Evolutionary conservation across 1,140 invertebrate species (phyloP).

Genomic region (Tetraneura akinire): DNA sequence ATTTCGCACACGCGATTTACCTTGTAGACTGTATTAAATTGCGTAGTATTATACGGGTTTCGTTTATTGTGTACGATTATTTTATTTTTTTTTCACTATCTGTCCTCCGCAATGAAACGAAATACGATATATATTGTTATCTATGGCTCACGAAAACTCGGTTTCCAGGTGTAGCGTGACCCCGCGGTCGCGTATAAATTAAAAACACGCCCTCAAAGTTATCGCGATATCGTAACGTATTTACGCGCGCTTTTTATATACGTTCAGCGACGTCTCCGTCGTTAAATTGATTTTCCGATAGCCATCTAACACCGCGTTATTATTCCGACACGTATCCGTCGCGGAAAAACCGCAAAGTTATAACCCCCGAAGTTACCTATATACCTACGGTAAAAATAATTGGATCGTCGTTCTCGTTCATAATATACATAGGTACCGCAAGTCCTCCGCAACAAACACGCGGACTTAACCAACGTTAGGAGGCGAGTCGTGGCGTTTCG

Average conservation of each 20-base stretch:
- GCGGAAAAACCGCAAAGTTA: no score
- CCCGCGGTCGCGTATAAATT: background rate
- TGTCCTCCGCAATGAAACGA: no score
- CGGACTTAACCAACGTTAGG: no score
- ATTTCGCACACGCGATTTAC: no score
- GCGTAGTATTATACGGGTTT: no score
- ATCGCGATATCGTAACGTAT: no score
- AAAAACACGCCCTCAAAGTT: conserved; percentile 23
- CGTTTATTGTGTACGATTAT: no score
- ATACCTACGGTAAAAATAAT: background rate
- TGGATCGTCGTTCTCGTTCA: conserved; percentile 22
- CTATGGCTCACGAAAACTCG: conserved; percentile 20
- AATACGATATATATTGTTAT: no score
- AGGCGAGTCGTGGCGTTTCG: background rate
- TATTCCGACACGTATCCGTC: conserved; percentile 9
- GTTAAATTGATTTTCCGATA: conserved; percentile 24
- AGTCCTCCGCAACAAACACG: no score
- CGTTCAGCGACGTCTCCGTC: conserved; percentile 19
- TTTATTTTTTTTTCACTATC: conserved; percentile 8
- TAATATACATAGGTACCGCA: no score
- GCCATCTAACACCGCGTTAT: background rate
- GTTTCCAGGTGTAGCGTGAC: conserved; percentile 10
- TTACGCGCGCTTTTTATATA: conserved; percentile 11
- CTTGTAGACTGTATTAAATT: no score
- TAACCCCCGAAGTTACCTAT: background rate